Base-by-base conservation (phyloP, 2,888 invertebrate species). In the Diaperis boleti region DNA sequence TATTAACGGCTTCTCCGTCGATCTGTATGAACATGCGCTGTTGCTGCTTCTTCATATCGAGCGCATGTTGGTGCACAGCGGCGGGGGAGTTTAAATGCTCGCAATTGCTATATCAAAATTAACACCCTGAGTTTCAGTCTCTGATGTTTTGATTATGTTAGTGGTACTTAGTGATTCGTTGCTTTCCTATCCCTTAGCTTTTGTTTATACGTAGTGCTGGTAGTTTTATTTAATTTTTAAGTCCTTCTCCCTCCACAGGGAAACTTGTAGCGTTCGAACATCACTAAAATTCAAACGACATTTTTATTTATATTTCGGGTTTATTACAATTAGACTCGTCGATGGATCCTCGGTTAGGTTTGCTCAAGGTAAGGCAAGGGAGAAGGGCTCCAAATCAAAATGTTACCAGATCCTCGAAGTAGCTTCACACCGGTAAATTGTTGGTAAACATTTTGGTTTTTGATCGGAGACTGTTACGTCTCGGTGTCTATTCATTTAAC, bases 301-400 rank as follows among this genome's bases (percentile, higher is more conserved):
- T 37, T 37, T 37, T 37, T 14, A 13, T 13, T 39, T 18, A 42
- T 42, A 26, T 20, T 45, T 26, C 7, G 22, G 11, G 5, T n/a
- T 35, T 18, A 15, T 35, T 15, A 29, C 22, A 10, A n/a, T n/a
- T n/a, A 37, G n/a, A 13, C 11, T 33, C 33, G 33, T 11, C 33
- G 33, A 10, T 33, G 33, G 33, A 33, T 33, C 2, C 5, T 33
- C 11, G 33, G 11, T 10, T 33, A 26, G 26, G 33, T 33, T 26
- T 2, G 15, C 10, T 20, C 64, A 76, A 82, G 82, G 82, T 82
- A 82, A 80, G 82, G 78, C 77, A 75, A 78, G 81, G 81, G 81
- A 79, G 78, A 76, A 74, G 75, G 80, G 75, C 72, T 67, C 69
- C 66, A 75, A 78, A 78, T 72, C 75, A 76, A 76, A 77, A 76